These are phyloP conservation scores for Acromyrmex echinatior DNA, from an alignment of 1,140 invertebrate genomes.

Conservation along the genomic window DNA sequence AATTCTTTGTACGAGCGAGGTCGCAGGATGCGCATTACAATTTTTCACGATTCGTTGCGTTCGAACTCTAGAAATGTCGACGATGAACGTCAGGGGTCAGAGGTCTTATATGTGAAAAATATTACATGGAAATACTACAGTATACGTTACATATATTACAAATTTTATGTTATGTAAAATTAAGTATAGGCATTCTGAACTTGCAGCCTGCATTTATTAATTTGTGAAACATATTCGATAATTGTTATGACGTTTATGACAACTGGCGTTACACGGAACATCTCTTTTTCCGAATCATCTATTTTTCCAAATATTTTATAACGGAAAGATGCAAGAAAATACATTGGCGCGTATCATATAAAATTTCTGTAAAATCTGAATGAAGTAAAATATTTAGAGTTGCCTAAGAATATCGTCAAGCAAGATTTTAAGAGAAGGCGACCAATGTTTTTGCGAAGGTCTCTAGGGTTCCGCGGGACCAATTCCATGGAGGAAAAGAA, in stretches of 20 bases:
- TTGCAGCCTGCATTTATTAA: not conserved
- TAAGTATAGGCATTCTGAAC: no score
- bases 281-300: not conserved
- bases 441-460: slow-evolving; percentile 62
- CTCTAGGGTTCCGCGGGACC: slow-evolving; percentile 24
- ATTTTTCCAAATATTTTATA: not conserved
- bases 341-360: no score
- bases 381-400: slow-evolving; percentile 41
- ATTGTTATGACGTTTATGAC: not conserved
- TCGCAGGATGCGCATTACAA: not conserved
- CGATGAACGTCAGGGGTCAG: not conserved
- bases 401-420: not conserved
- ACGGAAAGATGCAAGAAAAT: slow-evolving; percentile 20
- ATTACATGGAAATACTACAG: no score
- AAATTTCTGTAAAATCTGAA: not conserved
- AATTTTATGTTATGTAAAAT: no score
- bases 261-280: not conserved
- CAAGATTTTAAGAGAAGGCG: not conserved
- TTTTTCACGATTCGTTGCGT: slow-evolving; percentile 26
- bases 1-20: slow-evolving; percentile 13
- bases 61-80: not conserved
- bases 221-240: not conserved
- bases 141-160: no score
- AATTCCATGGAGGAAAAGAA: slow-evolving; percentile 23
- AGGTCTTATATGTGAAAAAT: no score